Evolutionary conservation across 2,888 invertebrate genomes (phyloP).

Genomic region (Drosophila flavopinicola): DNA sequence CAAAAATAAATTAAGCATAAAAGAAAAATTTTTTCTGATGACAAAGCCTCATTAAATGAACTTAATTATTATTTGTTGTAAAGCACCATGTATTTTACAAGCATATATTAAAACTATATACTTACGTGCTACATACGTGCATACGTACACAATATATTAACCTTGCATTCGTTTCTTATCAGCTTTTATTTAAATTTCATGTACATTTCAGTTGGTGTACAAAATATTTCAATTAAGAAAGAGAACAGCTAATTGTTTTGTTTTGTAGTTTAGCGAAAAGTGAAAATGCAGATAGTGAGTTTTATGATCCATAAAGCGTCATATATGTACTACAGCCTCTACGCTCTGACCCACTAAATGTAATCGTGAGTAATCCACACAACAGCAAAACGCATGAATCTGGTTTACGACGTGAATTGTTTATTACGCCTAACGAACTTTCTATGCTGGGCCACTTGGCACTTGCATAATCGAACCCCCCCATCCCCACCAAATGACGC

Average conservation of each 20-base stretch:
- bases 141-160: neutral
- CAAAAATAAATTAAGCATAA: no score
- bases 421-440: slow-evolving; percentile 75
- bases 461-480: slow-evolving; percentile 55
- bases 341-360: slow-evolving; percentile 58
- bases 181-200: neutral
- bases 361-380: slow-evolving; percentile 64
- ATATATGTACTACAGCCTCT: slow-evolving; percentile 9
- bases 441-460: slow-evolving; percentile 62
- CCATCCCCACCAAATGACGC: slow-evolving; percentile 12
- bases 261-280: slow-evolving; percentile 28
- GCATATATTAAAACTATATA: no score
- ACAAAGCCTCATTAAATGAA: no score
- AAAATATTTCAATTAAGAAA: neutral
- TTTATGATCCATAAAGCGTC: slow-evolving; percentile 36
- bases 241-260: neutral
- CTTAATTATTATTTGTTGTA: no score
- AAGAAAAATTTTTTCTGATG: no score
- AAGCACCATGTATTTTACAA: no score
- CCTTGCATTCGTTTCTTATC: neutral
- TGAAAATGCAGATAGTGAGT: slow-evolving; percentile 42
- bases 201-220: neutral
- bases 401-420: slow-evolving; percentile 73
- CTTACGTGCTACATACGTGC: no score
- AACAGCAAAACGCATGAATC: slow-evolving; percentile 47